Evolutionary conservation across 2,797 vertebrate genomes (phyloP), one percentile per base, ranked within the genome.

Genomic region (Chelon labrosus): DNA sequence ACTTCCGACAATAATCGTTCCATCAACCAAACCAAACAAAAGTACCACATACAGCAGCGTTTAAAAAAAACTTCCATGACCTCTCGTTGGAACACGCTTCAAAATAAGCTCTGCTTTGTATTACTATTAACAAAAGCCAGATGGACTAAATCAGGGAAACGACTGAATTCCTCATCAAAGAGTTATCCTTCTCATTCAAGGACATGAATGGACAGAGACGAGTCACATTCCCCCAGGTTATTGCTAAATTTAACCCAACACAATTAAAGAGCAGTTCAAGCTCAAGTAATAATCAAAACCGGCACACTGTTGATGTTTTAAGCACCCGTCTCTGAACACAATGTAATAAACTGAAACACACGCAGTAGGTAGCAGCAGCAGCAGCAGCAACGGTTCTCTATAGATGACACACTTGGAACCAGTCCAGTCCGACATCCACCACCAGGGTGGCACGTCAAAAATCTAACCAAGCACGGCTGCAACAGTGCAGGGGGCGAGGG

Each of bases 361-460:
- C 4, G 58, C 19, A 64, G 14, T 75, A 79, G 25, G 25, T 27
- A 27, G 25, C 25, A 3, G 25, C 4, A 86, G 66, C 38, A 78
- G 56, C 59, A 77, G 67, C 47, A 83, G 68, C 55, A 73, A 55
- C 80, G 67, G 70, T 49, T 61, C 66, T 70, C 19, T 44, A 25
- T 3, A 63, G 70, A 88, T 73, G 87, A 90, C 69, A 91, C 79
- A 82, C 64, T 75, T 87, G 85, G 82, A 75, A 70, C 72, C 16
- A 20, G 59, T 85, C 72, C 89, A 85, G 49, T 58, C 13, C 41
- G 7, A 35, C 64, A 53, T 53, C 38, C 37, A 11, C 50, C 41
- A 35, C 57, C 74, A 59, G 47, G 13, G 31, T 63, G 63, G 44
- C 73, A 74, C 13, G 19, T 67, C 55, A 83, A 64, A 11, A 79